Conservation (phyloP, 2,797 vertebrate genomes). For the Cygnus olor region DNA sequence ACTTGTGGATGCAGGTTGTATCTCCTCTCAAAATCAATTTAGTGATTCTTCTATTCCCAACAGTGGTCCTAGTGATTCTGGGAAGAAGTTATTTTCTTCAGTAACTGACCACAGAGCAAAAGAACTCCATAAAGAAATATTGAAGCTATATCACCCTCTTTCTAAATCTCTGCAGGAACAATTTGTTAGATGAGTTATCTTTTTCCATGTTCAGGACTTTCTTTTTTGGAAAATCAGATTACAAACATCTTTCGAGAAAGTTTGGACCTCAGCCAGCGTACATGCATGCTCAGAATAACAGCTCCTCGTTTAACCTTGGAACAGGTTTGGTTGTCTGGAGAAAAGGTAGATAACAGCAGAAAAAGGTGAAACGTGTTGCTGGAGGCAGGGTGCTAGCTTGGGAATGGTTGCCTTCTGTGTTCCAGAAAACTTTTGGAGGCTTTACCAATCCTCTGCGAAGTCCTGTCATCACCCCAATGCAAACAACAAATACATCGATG, state of each 20-base stretch:
- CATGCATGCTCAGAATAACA: background rate
- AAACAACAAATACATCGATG: background rate
- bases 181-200: background rate
- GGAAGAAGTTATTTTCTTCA: background rate
- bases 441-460: background rate
- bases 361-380: background rate
- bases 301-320: constrained; percentile 20
- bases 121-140: background rate
- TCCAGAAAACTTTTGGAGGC: background rate
- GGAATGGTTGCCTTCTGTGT: background rate
- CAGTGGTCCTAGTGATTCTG: background rate
- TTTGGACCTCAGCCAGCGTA: background rate
- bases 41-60: background rate
- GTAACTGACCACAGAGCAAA: background rate
- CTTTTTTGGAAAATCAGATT: constrained; percentile 12
- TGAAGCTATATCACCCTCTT: background rate
- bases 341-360: background rate
- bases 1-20: background rate
- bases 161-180: background rate
- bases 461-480: background rate
- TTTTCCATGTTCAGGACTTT: background rate
- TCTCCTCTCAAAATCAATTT: background rate
- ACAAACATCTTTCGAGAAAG: background rate
- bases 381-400: constrained; percentile 2
- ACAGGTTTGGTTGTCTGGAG: constrained; percentile 12